Evolutionary conservation across 2,797 vertebrate species (phyloP).

Genomic region (Phataginus tricuspis): DNA sequence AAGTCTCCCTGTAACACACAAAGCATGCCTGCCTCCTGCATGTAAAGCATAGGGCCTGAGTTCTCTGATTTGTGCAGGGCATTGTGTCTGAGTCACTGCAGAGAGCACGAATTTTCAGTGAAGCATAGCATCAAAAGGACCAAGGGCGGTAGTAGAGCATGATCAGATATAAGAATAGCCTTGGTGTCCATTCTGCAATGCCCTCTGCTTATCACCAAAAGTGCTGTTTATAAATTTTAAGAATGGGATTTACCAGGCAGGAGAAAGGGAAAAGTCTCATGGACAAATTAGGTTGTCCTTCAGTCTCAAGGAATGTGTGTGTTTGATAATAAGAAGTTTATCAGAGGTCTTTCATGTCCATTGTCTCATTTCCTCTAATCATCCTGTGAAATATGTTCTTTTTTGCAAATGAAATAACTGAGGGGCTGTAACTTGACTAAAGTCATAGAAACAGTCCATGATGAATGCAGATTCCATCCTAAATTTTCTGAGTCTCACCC

Average conservation of each 20-base stretch:
- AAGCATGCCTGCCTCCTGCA: neutral
- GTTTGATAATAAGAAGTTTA: neutral
- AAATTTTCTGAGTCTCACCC: neutral
- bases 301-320: neutral
- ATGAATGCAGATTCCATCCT: neutral
- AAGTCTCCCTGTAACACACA: neutral
- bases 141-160: accelerated
- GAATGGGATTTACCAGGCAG: neutral
- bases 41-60: neutral
- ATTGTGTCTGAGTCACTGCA: neutral
- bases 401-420: neutral
- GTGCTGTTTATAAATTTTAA: neutral
- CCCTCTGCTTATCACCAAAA: neutral
- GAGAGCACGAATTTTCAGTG: neutral
- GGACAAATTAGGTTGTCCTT: neutral
- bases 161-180: neutral
- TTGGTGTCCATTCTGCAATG: neutral
- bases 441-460: neutral
- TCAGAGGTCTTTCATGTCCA: neutral
- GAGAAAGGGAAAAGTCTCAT: neutral
- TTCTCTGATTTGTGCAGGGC: neutral
- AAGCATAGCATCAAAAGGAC: neutral
- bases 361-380: neutral
- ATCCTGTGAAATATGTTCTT: neutral
- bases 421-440: neutral